A percentile compares a stretch with the other conserved stretches of the same genome.
Conservation (phyloP, 2,797 vertebrate genomes). For the Manis pentadactyla region DNA sequence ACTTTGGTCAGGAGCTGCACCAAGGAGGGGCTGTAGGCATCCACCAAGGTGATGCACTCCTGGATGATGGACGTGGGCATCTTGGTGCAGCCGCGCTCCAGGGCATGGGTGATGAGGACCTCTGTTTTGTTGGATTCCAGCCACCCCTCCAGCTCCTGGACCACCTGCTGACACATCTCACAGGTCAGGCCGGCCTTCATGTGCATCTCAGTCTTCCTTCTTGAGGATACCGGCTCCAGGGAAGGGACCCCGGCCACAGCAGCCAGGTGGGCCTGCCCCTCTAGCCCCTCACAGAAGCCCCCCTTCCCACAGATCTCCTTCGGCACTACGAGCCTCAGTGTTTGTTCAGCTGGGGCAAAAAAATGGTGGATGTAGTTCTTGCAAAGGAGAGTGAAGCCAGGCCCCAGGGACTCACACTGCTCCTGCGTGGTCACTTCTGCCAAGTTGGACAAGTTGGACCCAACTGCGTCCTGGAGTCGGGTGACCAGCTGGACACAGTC, state of each 20-base stretch:
- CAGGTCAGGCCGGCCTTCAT: constrained; percentile 40
- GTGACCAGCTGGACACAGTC: constrained; percentile 32
- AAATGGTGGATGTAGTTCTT: background rate
- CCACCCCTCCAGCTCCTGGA: constrained; percentile 55
- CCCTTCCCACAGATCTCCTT: background rate
- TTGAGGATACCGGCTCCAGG: background rate
- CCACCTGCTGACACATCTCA: background rate
- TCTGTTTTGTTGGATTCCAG: constrained; percentile 21
- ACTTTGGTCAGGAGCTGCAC: background rate
- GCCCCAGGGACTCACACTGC: constrained; percentile 34
- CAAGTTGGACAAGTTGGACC: background rate
- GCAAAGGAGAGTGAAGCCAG: constrained; percentile 44
- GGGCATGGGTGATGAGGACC: background rate
- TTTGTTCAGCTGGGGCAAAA: fast-evolving
- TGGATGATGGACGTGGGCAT: background rate
- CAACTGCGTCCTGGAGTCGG: background rate
- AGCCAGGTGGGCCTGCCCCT: fast-evolving
- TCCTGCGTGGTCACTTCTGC: background rate
- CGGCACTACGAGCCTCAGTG: fast-evolving
- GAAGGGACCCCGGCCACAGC: background rate
- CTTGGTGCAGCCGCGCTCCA: background rate
- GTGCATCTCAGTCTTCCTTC: background rate
- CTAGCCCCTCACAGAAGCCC: constrained; percentile 42
- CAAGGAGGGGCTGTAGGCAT: constrained; percentile 54
- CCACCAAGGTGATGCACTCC: constrained; percentile 52